Evolutionary conservation across 2,113 vertebrate species (phyloP).

Genomic region (Hemiprocne comata): DNA sequence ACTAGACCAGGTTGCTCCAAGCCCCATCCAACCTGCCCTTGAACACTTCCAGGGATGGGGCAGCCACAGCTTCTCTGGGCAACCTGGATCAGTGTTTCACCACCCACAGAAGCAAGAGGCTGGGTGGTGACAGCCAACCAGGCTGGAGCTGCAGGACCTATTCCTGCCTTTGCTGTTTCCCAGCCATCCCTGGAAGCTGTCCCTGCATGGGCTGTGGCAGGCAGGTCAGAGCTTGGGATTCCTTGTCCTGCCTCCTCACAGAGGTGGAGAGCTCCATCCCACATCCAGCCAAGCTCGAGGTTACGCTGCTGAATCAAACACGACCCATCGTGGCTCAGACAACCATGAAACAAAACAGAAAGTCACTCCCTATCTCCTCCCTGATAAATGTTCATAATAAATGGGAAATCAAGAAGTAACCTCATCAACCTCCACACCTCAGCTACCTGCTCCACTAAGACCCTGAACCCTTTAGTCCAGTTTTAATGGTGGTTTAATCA

Average conservation of each 20-base stretch:
- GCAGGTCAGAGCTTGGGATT: neutral
- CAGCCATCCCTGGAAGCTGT: neutral
- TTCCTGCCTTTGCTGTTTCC: neutral
- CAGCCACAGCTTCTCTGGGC: no score
- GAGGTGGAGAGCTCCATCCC: neutral
- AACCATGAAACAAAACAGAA: neutral
- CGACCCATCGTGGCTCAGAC: fast-evolving
- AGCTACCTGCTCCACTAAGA: neutral
- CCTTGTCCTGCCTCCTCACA: neutral
- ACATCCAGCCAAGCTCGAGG: neutral
- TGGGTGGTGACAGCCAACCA: neutral
- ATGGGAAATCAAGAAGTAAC: neutral
- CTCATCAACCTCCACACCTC: neutral
- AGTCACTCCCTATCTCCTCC: neutral
- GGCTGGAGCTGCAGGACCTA: neutral
- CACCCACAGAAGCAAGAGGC: no score
- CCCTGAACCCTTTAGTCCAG: neutral
- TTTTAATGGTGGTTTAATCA: neutral
- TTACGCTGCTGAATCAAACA: neutral
- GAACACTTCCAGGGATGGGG: no score
- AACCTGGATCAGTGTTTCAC: no score
- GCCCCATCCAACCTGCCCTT: no score
- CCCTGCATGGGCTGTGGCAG: neutral
- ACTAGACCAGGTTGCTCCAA: no score
- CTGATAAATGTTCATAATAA: neutral